Percentiles rank a stretch among this genome's conserved stretches.
Conservation (phyloP, 2,113 vertebrate species). For the Tangachromis dhanisi region DNA sequence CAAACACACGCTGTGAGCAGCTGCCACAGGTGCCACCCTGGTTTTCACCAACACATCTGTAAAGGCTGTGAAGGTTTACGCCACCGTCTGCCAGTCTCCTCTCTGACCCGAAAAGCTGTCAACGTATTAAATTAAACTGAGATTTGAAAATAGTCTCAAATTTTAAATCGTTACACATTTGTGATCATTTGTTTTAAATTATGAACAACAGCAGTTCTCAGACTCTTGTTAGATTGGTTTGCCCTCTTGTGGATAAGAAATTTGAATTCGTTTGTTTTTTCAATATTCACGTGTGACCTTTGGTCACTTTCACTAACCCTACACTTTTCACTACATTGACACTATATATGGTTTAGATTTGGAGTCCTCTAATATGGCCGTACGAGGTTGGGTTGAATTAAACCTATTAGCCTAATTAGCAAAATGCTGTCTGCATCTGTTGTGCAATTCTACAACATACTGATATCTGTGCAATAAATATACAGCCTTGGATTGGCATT, state of each 20-base stretch:
- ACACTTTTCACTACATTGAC: not conserved
- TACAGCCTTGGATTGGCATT: not conserved
- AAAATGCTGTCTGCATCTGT: not conserved
- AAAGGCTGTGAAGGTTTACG: not conserved
- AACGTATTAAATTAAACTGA: not conserved
- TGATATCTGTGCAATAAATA: not conserved
- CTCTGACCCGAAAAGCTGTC: not conserved
- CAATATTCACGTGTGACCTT: accelerated
- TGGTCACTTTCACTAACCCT: not conserved
- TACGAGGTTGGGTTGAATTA: not conserved
- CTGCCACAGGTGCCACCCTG: not conserved
- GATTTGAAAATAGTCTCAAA: not conserved
- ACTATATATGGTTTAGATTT: not conserved
- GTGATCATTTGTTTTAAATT: not conserved
- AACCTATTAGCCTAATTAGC: not conserved
- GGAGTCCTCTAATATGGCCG: not conserved
- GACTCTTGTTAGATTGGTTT: not conserved
- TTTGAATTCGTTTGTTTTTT: accelerated
- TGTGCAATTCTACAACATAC: not conserved
- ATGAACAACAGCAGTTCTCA: not conserved
- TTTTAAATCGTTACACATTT: not conserved
- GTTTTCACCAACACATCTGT: not conserved
- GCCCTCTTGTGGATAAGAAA: not conserved
- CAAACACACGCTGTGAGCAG: not conserved
- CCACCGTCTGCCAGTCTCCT: not conserved